Conservation (phyloP, 1,140 invertebrate genomes). For the Tribolium castaneum region DNA sequence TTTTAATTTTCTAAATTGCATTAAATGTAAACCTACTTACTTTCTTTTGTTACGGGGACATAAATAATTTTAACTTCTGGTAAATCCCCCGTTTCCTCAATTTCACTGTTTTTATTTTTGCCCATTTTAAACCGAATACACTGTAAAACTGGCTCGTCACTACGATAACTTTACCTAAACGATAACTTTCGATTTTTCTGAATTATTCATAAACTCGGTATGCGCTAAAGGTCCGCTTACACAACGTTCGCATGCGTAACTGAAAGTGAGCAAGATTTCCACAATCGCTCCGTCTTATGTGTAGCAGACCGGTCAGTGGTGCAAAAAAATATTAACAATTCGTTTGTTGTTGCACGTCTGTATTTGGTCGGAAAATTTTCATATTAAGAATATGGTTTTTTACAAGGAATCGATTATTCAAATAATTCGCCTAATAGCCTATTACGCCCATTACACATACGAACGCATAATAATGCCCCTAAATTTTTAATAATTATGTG, state of each 20-base stretch:
- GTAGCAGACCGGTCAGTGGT: background rate
- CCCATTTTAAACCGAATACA: background rate
- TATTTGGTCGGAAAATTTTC: too few relatives aligned
- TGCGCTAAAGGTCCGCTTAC: conserved; percentile 14
- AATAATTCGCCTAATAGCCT: background rate
- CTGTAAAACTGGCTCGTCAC: background rate
- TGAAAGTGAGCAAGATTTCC: background rate
- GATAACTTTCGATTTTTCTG: conserved; percentile 26
- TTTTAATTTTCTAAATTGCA: too few relatives aligned
- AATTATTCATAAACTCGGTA: conserved; percentile 16
- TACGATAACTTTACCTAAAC: background rate
- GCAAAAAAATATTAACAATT: background rate
- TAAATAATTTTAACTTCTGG: conserved; percentile 8
- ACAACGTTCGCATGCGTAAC: background rate
- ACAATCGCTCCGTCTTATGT: background rate
- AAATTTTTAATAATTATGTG: background rate
- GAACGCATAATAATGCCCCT: background rate
- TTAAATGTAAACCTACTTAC: background rate
- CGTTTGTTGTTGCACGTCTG: background rate
- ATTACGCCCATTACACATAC: too few relatives aligned
- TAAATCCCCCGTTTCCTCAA: background rate
- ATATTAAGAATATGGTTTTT: too few relatives aligned
- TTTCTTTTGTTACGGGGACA: background rate
- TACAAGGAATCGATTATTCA: too few relatives aligned
- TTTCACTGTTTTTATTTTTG: background rate